These are phyloP conservation scores for Ptychodera flava DNA, from an alignment of 35 echinoderm and acorn worm species.

Conservation along the genomic window DNA sequence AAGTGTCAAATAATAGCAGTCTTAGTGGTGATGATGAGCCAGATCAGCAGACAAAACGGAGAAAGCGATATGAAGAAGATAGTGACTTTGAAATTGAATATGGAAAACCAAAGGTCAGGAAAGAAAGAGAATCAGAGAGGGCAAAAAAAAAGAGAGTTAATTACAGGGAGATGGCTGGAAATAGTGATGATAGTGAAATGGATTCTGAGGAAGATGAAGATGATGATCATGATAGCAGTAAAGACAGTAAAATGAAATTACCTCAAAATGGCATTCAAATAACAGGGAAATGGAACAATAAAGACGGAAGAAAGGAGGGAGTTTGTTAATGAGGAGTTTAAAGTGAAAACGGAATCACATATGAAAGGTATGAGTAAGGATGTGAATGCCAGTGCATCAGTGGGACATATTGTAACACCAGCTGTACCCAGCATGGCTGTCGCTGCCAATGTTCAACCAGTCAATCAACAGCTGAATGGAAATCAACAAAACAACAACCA, in stretches of 20 bases:
- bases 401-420: too few relatives aligned
- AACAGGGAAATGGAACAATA: not conserved
- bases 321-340: too few relatives aligned
- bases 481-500: not conserved
- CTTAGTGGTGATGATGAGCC: not conserved
- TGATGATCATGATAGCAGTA: not conserved
- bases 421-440: too few relatives aligned
- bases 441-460: too few relatives aligned
- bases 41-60: not conserved
- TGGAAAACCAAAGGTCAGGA: not conserved
- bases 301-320: too few relatives aligned
- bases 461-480: not conserved
- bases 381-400: too few relatives aligned
- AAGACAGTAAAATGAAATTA: not conserved
- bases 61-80: slow-evolving; percentile 1
- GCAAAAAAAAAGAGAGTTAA: not conserved
- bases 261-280: not conserved
- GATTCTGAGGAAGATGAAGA: slow-evolving; percentile 11
- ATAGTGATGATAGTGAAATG: not conserved
- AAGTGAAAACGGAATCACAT: too few relatives aligned
- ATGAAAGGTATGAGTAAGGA: too few relatives aligned
- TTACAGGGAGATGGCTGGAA: not conserved
- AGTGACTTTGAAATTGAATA: not conserved
- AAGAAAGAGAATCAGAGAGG: not conserved
- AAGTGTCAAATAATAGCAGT: not conserved